Evolutionary conservation across 2,113 vertebrate species (phyloP).

Genomic region (Cololabis saira): DNA sequence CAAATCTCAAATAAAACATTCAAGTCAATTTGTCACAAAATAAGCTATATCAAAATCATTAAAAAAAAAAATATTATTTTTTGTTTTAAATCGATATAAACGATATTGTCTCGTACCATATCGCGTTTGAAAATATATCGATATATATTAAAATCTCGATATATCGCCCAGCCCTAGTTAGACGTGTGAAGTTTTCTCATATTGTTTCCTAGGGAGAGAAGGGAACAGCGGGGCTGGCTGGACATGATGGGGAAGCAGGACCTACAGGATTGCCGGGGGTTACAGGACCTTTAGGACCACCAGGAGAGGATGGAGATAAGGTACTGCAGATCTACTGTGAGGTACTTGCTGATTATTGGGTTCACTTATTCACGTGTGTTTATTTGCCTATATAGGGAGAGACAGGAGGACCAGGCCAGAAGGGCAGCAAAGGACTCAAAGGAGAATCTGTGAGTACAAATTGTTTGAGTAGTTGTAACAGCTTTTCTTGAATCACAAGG

Average conservation of each 20-base stretch:
- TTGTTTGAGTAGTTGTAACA: neutral
- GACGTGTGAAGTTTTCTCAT: conserved; percentile 31
- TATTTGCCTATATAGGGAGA: conserved; percentile 83
- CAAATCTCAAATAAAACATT: no score
- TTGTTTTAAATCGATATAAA: no score
- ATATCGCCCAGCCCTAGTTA: no score
- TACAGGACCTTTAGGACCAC: conserved; percentile 81
- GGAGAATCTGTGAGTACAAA: conserved; percentile 86
- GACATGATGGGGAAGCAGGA: conserved; percentile 86
- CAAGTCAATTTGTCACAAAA: no score
- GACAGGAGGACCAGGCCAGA: conserved; percentile 87
- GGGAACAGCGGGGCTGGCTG: conserved; percentile 83
- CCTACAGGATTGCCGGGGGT: conserved; percentile 83
- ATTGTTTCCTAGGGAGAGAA: conserved; percentile 86
- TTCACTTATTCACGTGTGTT: conserved; percentile 2
- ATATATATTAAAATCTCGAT: no score
- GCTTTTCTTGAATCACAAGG: conserved; percentile 10
- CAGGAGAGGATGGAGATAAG: conserved; percentile 94
- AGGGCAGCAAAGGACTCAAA: conserved; percentile 92
- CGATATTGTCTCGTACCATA: no score
- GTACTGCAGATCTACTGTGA: conserved; percentile 65
- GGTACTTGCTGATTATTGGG: neutral
- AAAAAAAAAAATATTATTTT: no score
- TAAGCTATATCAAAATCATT: no score
- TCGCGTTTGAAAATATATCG: no score